phyloP scores from a whole-genome alignment of 2,888 invertebrate species.

The Acrobasis suavella region DNA sequence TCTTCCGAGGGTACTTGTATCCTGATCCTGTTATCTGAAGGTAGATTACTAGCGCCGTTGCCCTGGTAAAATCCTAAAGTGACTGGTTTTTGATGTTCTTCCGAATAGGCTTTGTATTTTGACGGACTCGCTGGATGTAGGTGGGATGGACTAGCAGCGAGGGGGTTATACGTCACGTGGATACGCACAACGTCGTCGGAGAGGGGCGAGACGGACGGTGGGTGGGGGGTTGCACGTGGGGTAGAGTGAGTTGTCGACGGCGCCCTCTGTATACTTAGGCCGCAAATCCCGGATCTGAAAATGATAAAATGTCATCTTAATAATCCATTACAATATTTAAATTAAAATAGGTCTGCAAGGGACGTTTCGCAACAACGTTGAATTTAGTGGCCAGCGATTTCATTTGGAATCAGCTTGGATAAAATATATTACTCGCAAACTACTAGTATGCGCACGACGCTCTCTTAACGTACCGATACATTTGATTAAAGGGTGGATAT shows the following conservation, averaged over 20 bases:
- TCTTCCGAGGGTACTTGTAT: slow-evolving; percentile 88
- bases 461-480: too few relatives aligned
- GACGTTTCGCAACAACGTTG: too few relatives aligned
- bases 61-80: slow-evolving; percentile 76
- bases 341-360: too few relatives aligned
- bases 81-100: slow-evolving; percentile 69
- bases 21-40: slow-evolving; percentile 87
- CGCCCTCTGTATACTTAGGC: slow-evolving; percentile 77
- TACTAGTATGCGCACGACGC: too few relatives aligned
- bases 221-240: slow-evolving; percentile 85
- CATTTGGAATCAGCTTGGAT: too few relatives aligned
- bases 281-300: slow-evolving; percentile 74
- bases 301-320: background rate
- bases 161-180: slow-evolving; percentile 87
- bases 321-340: background rate
- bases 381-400: too few relatives aligned
- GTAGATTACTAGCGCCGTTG: slow-evolving; percentile 78
- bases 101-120: slow-evolving; percentile 60
- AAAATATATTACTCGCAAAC: too few relatives aligned
- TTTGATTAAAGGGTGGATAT: too few relatives aligned
- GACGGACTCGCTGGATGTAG: slow-evolving; percentile 75
- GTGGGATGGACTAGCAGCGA: slow-evolving; percentile 78
- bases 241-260: slow-evolving; percentile 83
- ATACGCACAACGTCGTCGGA: slow-evolving; percentile 87
- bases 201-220: slow-evolving; percentile 84